Evolutionary conservation across 2,888 invertebrate species (phyloP).

Genomic region (Cerastis leucographa): DNA sequence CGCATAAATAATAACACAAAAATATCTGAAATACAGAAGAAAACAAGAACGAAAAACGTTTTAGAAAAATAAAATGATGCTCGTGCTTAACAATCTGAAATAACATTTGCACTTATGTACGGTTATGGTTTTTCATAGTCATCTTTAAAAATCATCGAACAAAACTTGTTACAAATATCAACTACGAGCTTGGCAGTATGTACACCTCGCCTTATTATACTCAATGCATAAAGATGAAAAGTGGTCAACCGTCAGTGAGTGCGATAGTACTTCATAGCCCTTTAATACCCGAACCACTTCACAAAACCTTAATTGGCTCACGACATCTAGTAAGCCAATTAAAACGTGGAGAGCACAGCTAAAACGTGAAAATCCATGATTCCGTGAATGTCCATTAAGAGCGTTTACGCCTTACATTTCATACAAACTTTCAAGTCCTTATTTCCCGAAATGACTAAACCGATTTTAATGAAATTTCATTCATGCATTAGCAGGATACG

Average conservation of each 20-base stretch:
- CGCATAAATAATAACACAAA: neutral
- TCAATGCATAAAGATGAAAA: too few species aligned
- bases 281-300: neutral
- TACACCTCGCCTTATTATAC: neutral
- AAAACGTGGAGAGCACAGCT: neutral
- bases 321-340: neutral
- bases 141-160: neutral
- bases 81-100: neutral
- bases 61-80: neutral
- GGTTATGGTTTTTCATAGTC: neutral
- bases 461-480: too few species aligned
- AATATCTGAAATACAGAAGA: neutral
- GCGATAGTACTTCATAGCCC: neutral
- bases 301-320: neutral
- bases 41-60: neutral
- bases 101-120: neutral
- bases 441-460: too few species aligned
- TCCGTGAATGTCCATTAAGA: too few species aligned
- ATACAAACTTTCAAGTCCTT: too few species aligned
- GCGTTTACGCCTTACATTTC: too few species aligned
- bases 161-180: neutral
- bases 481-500: too few species aligned
- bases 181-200: neutral
- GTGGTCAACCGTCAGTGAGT: too few species aligned
- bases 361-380: conserved; percentile 21